A percentile compares a stretch with the other conserved stretches of the same genome.
phyloP scores from a whole-genome alignment of 2,113 vertebrate species.

The Corythaeola cristata region DNA sequence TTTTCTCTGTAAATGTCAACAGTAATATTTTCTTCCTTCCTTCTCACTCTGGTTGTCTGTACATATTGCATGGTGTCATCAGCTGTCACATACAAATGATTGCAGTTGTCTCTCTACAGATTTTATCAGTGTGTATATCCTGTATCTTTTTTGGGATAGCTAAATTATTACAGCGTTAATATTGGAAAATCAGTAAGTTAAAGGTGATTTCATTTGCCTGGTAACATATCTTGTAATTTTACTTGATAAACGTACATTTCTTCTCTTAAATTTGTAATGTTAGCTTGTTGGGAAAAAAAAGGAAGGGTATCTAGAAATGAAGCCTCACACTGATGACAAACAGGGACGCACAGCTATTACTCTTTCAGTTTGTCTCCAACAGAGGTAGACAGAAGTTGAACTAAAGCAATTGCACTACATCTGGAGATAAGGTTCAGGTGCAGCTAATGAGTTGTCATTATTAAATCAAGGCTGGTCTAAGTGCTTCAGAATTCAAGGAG shows the following conservation, averaged over 20 bases:
- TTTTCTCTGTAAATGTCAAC: background rate
- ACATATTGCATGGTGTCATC: background rate
- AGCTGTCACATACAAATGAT: background rate
- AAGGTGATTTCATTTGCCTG: background rate
- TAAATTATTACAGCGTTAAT: background rate
- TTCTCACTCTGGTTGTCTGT: background rate
- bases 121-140: background rate
- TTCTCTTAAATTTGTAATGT: background rate
- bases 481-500: background rate
- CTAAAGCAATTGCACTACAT: background rate
- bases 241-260: background rate
- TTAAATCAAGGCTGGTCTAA: background rate
- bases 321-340: background rate
- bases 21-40: background rate
- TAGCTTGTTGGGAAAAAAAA: background rate
- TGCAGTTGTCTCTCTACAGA: background rate
- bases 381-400: background rate
- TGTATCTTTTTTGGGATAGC: background rate
- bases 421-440: background rate
- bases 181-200: background rate
- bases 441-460: background rate
- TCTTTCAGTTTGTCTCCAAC: background rate
- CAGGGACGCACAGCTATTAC: background rate
- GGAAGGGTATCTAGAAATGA: background rate
- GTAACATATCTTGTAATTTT: background rate